These are phyloP conservation scores for Etheostoma spectabile DNA, from an alignment of 2,113 vertebrate species.

Conservation along the genomic window DNA sequence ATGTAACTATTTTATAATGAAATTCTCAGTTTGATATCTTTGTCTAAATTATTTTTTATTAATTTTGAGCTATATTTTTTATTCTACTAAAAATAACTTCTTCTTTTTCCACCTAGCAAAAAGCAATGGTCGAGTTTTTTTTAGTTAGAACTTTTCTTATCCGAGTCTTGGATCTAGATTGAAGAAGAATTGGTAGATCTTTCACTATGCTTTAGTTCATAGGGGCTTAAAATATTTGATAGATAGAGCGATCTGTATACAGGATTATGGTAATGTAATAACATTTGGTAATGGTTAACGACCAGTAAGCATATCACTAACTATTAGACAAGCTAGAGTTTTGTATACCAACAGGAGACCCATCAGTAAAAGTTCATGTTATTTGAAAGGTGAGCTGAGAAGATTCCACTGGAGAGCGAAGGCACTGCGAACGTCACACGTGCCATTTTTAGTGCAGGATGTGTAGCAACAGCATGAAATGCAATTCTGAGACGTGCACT, in stretches of 20 bases:
- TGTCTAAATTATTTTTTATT: not conserved
- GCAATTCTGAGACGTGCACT: conserved; percentile 38
- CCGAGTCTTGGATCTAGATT: not conserved
- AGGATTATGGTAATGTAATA: not conserved
- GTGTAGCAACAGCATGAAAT: conserved; percentile 75
- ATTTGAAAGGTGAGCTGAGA: conserved; percentile 63
- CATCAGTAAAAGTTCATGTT: not conserved
- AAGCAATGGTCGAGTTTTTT: not conserved
- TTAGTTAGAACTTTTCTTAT: not conserved
- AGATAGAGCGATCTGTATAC: no score
- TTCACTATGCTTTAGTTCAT: not conserved
- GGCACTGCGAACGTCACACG: conserved; percentile 57
- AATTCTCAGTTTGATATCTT: not conserved
- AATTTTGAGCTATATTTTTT: not conserved
- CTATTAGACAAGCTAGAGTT: not conserved
- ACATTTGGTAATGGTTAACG: not conserved
- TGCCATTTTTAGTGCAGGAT: conserved; percentile 76
- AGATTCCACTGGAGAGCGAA: conserved; percentile 33
- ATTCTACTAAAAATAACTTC: not conserved
- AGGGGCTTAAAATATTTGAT: not conserved
- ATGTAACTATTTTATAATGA: not conserved
- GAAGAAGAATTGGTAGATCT: not conserved
- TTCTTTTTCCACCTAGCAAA: not conserved
- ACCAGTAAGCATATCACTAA: not conserved
- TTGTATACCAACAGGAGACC: conserved; percentile 19